Evolutionary conservation across 2,797 vertebrate species (phyloP).

Genomic region (Bufotes viridis): DNA sequence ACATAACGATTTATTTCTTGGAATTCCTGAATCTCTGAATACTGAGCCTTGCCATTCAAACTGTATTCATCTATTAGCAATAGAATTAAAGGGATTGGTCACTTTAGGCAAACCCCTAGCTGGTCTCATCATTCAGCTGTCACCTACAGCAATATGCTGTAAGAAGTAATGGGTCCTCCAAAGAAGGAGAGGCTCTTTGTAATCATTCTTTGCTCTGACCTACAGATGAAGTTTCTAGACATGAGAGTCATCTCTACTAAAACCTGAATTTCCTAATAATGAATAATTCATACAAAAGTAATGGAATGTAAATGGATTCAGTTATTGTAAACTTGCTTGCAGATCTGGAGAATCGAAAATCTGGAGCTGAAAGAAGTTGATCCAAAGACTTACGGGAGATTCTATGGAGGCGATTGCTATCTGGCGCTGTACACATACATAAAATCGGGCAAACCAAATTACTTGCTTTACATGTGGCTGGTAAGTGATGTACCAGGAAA

Average conservation of each 20-base stretch:
- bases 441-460: constrained; percentile 76
- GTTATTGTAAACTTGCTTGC: not conserved
- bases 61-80: no score
- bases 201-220: no score
- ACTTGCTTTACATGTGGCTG: constrained; percentile 93
- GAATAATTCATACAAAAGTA: not conserved
- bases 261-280: not conserved
- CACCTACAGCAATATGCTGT: no score
- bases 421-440: constrained; percentile 86
- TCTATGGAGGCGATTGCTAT: constrained; percentile 93
- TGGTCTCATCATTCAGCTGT: no score
- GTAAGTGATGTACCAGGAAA: constrained; percentile 68
- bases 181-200: no score
- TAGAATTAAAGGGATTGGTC: no score
- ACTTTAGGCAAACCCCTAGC: no score
- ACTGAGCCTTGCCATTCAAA: no score
- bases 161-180: no score
- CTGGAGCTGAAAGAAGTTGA: constrained; percentile 81
- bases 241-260: not conserved
- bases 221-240: no score
- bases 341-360: constrained; percentile 91
- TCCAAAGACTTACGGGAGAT: constrained; percentile 82
- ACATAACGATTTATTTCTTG: no score
- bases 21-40: no score
- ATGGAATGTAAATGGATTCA: not conserved